phyloP scores from a whole-genome alignment of 1,140 invertebrate species.

The Asbolus verrucosus region DNA sequence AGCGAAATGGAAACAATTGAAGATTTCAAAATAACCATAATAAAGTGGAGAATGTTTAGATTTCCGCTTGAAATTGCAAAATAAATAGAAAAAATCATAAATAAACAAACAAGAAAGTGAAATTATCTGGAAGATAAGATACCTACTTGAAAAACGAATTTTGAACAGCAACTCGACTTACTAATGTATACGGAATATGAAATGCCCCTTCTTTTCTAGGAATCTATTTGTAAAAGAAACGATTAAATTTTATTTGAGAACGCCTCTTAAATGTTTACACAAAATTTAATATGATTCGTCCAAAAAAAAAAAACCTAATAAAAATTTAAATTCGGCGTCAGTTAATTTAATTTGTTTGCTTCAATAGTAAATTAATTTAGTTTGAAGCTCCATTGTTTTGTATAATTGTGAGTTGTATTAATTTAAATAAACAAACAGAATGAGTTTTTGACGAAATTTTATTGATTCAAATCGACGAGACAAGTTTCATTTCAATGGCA shows the following conservation, averaged over 20 bases:
- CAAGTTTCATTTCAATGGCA: too few species aligned
- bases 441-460: slow-evolving; percentile 4
- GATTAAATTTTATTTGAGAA: too few species aligned
- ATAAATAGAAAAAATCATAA: slow-evolving; percentile 22
- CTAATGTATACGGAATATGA: too few species aligned
- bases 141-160: too few species aligned
- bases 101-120: slow-evolving; percentile 13
- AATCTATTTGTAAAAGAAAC: too few species aligned
- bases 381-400: background rate
- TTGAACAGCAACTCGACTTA: too few species aligned
- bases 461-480: slow-evolving; percentile 16
- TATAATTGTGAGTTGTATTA: slow-evolving; percentile 14
- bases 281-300: slow-evolving; percentile 1
- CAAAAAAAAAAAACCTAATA: too few species aligned
- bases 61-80: slow-evolving; percentile 11
- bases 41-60: slow-evolving; percentile 6
- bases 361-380: slow-evolving; percentile 14
- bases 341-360: slow-evolving; percentile 24
- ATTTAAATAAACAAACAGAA: slow-evolving; percentile 18
- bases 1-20: background rate
- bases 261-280: background rate
- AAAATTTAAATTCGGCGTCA: background rate
- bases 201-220: too few species aligned
- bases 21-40: slow-evolving; percentile 11
- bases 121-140: background rate